Evolutionary conservation across 2,797 vertebrate species (phyloP).

Genomic region (Lithobates sylvaticus): DNA sequence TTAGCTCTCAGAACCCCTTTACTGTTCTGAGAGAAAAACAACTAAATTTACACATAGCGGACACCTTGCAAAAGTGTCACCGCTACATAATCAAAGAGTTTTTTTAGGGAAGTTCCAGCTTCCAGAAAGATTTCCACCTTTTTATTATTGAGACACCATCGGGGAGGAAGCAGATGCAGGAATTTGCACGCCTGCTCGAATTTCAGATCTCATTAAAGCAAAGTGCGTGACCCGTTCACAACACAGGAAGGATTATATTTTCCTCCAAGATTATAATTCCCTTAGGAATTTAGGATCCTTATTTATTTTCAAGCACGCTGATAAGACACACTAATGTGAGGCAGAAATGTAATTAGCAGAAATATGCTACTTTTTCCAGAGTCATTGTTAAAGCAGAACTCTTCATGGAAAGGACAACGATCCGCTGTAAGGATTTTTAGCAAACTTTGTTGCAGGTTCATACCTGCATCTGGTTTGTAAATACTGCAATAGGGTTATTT

Average conservation of each 20-base stretch:
- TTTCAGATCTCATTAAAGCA: conserved; percentile 12
- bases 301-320: neutral
- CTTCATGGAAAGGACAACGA: neutral
- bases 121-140: neutral
- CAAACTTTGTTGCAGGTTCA: too few species aligned
- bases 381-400: neutral
- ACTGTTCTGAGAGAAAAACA: too few species aligned
- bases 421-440: too few species aligned
- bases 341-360: neutral
- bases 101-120: too few species aligned
- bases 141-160: neutral
- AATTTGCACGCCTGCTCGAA: neutral
- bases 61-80: too few species aligned
- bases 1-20: too few species aligned
- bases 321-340: conserved; percentile 13
- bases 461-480: too few species aligned
- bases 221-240: neutral
- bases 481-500: too few species aligned
- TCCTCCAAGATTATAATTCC: conserved; percentile 24
- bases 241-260: conserved; percentile 16
- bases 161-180: neutral
- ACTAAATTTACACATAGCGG: too few species aligned
- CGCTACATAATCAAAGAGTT: too few species aligned
- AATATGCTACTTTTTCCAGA: neutral
- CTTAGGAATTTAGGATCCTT: conserved; percentile 17